phyloP scores from a whole-genome alignment of 1,140 invertebrate species.

The Globodera rostochiensis region DNA sequence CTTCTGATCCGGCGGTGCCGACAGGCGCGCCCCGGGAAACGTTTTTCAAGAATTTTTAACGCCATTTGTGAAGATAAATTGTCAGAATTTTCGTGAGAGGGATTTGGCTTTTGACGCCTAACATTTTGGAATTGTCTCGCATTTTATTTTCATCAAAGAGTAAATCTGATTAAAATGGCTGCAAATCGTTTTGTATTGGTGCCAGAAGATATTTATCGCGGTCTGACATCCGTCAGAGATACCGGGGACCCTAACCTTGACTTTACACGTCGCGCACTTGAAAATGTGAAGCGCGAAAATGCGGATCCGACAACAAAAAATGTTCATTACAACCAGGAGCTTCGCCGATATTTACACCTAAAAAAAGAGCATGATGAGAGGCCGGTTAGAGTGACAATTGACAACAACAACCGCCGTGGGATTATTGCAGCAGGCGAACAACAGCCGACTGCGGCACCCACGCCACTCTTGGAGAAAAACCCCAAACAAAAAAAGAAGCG shows the following conservation, averaged over 20 bases:
- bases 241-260: conserved; percentile 15
- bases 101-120: conserved; percentile 19
- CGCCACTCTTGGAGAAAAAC: not conserved
- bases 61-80: too few species aligned
- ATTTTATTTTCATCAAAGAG: conserved; percentile 1
- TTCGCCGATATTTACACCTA: conserved; percentile 24
- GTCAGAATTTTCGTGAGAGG: too few species aligned
- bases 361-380: conserved; percentile 11
- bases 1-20: too few species aligned
- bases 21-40: too few species aligned
- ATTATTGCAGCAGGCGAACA: not conserved
- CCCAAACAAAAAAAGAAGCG: conserved; percentile 1
- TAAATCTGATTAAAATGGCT: conserved; percentile 5
- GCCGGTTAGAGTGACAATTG: conserved; percentile 15
- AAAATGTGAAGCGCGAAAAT: not conserved
- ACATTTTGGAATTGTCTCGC: conserved; percentile 12
- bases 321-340: conserved; percentile 20
- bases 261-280: conserved; percentile 2
- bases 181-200: conserved; percentile 25
- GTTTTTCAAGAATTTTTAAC: too few species aligned
- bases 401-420: too few species aligned
- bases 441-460: not conserved
- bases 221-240: not conserved
- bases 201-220: conserved; percentile 30
- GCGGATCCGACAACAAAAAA: conserved; percentile 13